Conservation (phyloP, 1,140 invertebrate species). For the Phymastichus coffea region DNA sequence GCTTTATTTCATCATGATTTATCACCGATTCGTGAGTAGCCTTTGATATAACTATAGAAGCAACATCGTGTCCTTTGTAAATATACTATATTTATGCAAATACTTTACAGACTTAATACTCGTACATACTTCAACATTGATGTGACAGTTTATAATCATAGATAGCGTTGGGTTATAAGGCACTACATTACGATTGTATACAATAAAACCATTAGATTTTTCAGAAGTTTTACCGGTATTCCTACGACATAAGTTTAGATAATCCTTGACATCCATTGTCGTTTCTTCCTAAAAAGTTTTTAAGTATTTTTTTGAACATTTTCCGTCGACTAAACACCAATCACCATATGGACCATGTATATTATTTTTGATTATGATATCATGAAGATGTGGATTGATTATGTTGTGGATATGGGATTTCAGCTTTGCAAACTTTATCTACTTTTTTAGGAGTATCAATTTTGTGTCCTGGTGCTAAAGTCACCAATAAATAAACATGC, state of each 20-base stretch:
- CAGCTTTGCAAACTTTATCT: conserved; percentile 40
- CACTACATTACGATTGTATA: conserved; percentile 41
- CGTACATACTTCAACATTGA: conserved; percentile 16
- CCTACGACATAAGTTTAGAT: conserved; percentile 27
- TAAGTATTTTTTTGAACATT: conserved; percentile 48
- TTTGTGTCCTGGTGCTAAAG: background rate
- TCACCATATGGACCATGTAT: conserved; percentile 42
- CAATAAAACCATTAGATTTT: background rate
- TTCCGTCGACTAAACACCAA: conserved; percentile 41
- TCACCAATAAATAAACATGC: conserved; percentile 32
- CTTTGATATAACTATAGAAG: conserved; percentile 4
- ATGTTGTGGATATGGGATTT: conserved; percentile 52
- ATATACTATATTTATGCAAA: conserved; percentile 25
- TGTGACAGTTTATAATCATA: conserved; percentile 15
- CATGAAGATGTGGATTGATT: conserved; percentile 44
- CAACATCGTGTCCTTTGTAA: conserved; percentile 23
- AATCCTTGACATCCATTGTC: conserved; percentile 39
- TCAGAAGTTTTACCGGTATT: conserved; percentile 17
- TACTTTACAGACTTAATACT: conserved; percentile 19
- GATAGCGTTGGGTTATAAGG: conserved; percentile 27
- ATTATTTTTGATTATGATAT: conserved; percentile 44
- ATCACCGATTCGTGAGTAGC: background rate
- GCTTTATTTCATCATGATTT: conserved; percentile 6
- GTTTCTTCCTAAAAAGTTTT: conserved; percentile 38
- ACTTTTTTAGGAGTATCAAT: background rate